phyloP scores from a whole-genome alignment of 2,888 invertebrate species.

The Autographa pulchrina region DNA sequence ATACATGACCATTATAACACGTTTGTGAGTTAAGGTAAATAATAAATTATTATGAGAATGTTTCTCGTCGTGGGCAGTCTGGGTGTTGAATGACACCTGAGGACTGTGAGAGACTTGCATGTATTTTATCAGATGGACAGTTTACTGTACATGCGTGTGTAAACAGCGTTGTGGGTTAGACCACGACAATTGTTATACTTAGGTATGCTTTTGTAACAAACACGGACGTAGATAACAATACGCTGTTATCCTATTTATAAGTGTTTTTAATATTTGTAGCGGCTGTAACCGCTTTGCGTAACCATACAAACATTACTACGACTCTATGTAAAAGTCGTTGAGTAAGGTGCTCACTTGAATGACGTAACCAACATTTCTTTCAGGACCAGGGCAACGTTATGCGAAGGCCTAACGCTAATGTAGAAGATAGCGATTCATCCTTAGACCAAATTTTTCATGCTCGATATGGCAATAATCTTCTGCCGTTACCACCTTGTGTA shows the following conservation, averaged over 20 bases:
- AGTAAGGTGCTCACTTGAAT: background rate
- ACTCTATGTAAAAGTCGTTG: background rate
- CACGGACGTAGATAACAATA: constrained; percentile 16
- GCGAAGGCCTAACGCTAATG: constrained; percentile 48
- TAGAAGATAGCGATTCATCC: constrained; percentile 73
- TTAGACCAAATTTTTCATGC: constrained; percentile 85
- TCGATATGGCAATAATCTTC: constrained; percentile 86
- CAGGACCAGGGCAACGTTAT: constrained; percentile 74
- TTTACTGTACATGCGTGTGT: constrained; percentile 5
- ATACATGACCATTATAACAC: background rate
- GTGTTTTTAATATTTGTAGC: constrained; percentile 11
- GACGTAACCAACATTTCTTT: constrained; percentile 67
- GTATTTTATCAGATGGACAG: constrained; percentile 7
- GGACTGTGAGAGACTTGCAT: constrained; percentile 1
- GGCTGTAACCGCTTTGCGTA: background rate
- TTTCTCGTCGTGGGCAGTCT: background rate
- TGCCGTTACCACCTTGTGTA: constrained; percentile 84
- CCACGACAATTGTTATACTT: background rate
- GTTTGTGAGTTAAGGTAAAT: background rate
- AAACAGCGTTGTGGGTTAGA: constrained; percentile 5
- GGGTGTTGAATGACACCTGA: background rate
- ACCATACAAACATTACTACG: background rate
- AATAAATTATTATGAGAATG: background rate
- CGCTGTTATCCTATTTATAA: constrained; percentile 6
- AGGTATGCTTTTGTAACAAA: constrained; percentile 9